Base-by-base conservation (phyloP, 2,113 vertebrate genomes). In the Murina feae region DNA sequence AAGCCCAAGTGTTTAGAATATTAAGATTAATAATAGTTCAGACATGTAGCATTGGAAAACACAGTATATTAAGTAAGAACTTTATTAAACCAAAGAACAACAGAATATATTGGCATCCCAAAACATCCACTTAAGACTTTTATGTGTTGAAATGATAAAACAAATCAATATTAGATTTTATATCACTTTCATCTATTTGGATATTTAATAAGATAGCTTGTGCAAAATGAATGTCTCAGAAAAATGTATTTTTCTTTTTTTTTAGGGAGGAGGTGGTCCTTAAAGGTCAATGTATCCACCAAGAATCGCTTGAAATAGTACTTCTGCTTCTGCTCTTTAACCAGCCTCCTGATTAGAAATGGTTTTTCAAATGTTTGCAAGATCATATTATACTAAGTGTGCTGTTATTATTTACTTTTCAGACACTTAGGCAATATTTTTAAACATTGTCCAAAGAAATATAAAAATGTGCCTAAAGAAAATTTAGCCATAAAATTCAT, bases 11-110 rank as follows among this genome's bases (percentile, higher is more conserved):
- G 3, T 95, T 87, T 90, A 96, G 47, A 92, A 32, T 69, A 83
- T n/a, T 16, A 74, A 90, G 16, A 71, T 49, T 68, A 74, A 85
- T 80, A 86, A 83, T 49, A 90, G 18, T 60, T 91, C 30, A 71
- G 13, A 81, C 32, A 20, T 37, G 1, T 4, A 86, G n/a, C 4
- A 78, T 74, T 96, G 92, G 37, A 94, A 92, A 95, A 86, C 25
- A 1, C 32, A 83, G 20, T 53, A 58, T 75, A 92, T 83, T 89
- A 65, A 78, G 66, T 55, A 90, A 9, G 53, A 90, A 86, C 60
- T 13, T 55, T 95, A 71, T 83, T 91, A 96, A 92, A 9, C 13
- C 28, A 20, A 55, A 84, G 20, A 87, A 91, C 2, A 95, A 94
- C 16, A 91, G 18, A 85, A 76, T 32, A 60, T 84, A 93, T 81